Evolutionary conservation across 1,140 invertebrate genomes (phyloP).

Genomic region (Pararge aegeria): DNA sequence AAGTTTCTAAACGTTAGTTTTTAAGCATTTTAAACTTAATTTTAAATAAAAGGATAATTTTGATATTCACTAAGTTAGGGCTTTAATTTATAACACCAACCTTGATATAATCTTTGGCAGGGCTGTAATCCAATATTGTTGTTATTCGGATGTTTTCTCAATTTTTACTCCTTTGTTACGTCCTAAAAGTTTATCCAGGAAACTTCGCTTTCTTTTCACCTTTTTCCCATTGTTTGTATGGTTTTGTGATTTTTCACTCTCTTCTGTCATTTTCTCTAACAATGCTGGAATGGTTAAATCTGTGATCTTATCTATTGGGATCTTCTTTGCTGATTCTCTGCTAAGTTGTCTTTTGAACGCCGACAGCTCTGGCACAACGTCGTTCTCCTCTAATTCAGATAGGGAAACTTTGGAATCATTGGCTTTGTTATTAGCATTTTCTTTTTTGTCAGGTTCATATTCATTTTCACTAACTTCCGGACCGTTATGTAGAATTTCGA

Average conservation of each 20-base stretch:
- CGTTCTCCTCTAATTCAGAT: constrained; percentile 61
- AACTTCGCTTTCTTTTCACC: constrained; percentile 72
- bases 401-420: constrained; percentile 51
- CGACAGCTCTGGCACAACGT: constrained; percentile 61
- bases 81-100: neutral
- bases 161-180: constrained; percentile 60
- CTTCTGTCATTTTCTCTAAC: constrained; percentile 63
- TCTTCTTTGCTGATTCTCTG: constrained; percentile 49
- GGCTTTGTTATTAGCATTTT: constrained; percentile 29
- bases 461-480: constrained; percentile 27
- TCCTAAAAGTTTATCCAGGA: constrained; percentile 68
- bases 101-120: constrained; percentile 58
- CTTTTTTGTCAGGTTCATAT: constrained; percentile 27
- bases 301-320: constrained; percentile 41
- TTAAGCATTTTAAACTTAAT: neutral
- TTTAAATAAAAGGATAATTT: neutral
- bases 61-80: neutral
- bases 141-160: constrained; percentile 36
- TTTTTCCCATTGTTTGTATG: constrained; percentile 54
- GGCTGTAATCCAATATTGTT: constrained; percentile 35
- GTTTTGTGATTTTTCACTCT: constrained; percentile 55
- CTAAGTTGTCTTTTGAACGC: constrained; percentile 52
- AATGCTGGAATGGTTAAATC: constrained; percentile 68
- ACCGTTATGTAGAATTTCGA: constrained; percentile 50
- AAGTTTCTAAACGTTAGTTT: neutral